A percentile compares a stretch with the other conserved stretches of the same genome.
phyloP scores from a whole-genome alignment of 2,797 vertebrate species.

The Pteronotus mesoamericanus region DNA sequence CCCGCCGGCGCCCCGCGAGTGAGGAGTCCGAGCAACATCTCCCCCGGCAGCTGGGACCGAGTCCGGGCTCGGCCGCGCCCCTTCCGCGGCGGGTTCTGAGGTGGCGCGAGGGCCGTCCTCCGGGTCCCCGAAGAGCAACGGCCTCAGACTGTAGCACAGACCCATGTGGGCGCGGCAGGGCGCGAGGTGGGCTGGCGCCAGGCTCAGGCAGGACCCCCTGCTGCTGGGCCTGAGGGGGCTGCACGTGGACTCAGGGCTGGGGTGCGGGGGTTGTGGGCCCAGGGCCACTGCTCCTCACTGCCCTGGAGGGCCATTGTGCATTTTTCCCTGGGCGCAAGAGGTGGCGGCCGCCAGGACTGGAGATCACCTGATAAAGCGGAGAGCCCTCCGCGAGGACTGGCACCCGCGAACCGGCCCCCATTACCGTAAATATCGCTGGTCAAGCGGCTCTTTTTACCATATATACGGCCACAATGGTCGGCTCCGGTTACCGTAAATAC shows the following conservation, averaged over 20 bases:
- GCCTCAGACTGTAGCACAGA: conserved; percentile 96
- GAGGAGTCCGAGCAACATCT: too few species aligned
- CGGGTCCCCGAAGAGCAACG: conserved; percentile 93
- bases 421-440: conserved; percentile 34
- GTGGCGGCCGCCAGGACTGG: conserved; percentile 50
- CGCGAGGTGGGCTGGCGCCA: background rate
- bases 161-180: conserved; percentile 84
- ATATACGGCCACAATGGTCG: background rate
- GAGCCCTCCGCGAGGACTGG: conserved; percentile 60
- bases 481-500: background rate
- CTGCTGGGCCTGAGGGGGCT: background rate
- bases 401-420: conserved; percentile 18
- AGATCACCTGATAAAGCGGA: conserved; percentile 89
- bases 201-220: conserved; percentile 18
- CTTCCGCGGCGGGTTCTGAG: conserved; percentile 84
- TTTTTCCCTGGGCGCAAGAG: conserved; percentile 78
- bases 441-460: background rate
- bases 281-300: conserved; percentile 85
- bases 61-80: conserved; percentile 72
- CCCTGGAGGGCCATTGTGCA: conserved; percentile 91
- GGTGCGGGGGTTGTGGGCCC: conserved; percentile 63
- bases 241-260: conserved; percentile 69
- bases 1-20: background rate
- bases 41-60: conserved; percentile 51
- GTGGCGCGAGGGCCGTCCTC: conserved; percentile 85